A percentile compares a stretch with the other conserved stretches of the same genome.
Evolutionary conservation across 1,140 invertebrate species (phyloP).

Genomic region (Neuroterus valhalla): DNA sequence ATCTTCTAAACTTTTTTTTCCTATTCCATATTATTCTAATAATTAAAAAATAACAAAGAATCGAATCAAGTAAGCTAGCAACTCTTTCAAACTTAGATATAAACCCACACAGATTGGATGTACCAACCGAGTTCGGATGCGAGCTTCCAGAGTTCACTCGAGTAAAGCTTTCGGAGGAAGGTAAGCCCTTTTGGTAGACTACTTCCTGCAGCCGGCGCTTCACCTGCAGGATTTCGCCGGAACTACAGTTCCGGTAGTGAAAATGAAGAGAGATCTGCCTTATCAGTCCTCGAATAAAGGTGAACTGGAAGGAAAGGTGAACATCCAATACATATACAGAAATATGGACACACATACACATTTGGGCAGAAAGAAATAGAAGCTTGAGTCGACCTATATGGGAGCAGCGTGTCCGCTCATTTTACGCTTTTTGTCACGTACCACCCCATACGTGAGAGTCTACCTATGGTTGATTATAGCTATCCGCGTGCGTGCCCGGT

Average conservation of each 20-base stretch:
- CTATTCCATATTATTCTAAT: too few relatives aligned
- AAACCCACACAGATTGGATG: background rate
- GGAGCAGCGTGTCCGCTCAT: conserved; percentile 48
- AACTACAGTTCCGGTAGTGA: conserved; percentile 58
- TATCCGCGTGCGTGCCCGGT: conserved; percentile 52
- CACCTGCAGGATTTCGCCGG: conserved; percentile 57
- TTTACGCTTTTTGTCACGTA: conserved; percentile 66
- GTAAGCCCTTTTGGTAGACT: conserved; percentile 26
- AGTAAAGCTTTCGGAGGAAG: conserved; percentile 3
- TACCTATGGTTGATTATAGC: conserved; percentile 54
- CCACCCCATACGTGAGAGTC: conserved; percentile 57
- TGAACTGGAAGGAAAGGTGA: background rate
- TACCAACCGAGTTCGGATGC: background rate
- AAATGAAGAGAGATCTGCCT: conserved; percentile 61
- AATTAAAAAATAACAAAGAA: too few relatives aligned
- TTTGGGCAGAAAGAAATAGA: conserved; percentile 36
- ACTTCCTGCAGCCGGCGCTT: conserved; percentile 55
- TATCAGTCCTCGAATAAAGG: conserved; percentile 63
- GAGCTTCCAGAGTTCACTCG: background rate
- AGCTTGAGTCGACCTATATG: conserved; percentile 44
- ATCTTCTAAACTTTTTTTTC: too few relatives aligned
- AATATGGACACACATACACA: background rate
- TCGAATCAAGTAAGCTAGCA: background rate
- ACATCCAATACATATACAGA: too few relatives aligned
- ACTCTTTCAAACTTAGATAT: background rate